A percentile compares a stretch with the other conserved stretches of the same genome.
Conservation (phyloP, 2,888 invertebrate genomes). For the Melikaiella ostensackeni region DNA sequence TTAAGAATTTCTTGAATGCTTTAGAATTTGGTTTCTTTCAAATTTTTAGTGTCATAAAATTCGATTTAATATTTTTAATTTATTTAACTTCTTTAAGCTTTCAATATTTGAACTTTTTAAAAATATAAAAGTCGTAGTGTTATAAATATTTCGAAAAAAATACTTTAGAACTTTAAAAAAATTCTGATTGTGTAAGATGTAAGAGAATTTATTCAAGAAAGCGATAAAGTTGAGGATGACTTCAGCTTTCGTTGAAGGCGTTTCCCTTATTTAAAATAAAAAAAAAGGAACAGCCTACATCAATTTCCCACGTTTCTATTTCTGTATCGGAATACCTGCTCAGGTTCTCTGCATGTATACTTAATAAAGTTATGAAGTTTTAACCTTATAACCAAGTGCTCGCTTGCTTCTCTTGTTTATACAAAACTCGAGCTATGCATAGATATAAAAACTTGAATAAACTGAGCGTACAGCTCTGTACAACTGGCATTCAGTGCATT, state of each 20-base stretch:
- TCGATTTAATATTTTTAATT: no score
- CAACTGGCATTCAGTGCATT: not conserved
- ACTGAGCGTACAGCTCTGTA: not conserved
- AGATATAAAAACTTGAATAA: not conserved
- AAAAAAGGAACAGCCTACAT: not conserved
- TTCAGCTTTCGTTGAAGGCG: not conserved
- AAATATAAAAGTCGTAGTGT: no score
- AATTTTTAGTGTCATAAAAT: no score
- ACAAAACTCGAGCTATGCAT: not conserved
- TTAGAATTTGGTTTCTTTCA: no score
- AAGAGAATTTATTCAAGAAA: not conserved
- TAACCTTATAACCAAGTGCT: not conserved
- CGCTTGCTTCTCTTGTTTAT: not conserved
- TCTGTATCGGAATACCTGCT: not conserved
- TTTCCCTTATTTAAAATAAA: not conserved
- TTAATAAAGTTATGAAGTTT: not conserved
- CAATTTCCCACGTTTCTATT: constrained; percentile 12
- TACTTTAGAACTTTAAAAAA: not conserved
- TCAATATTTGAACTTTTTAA: no score
- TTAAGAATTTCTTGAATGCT: no score
- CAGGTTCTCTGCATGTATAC: not conserved
- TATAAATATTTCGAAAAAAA: no score
- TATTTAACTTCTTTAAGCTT: no score
- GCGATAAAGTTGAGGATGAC: not conserved
- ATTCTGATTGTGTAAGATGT: not conserved